Evolutionary conservation across 1,140 invertebrate species (phyloP), one percentile per base, ranked within the genome.

Genomic region (Drosophila persimilis): DNA sequence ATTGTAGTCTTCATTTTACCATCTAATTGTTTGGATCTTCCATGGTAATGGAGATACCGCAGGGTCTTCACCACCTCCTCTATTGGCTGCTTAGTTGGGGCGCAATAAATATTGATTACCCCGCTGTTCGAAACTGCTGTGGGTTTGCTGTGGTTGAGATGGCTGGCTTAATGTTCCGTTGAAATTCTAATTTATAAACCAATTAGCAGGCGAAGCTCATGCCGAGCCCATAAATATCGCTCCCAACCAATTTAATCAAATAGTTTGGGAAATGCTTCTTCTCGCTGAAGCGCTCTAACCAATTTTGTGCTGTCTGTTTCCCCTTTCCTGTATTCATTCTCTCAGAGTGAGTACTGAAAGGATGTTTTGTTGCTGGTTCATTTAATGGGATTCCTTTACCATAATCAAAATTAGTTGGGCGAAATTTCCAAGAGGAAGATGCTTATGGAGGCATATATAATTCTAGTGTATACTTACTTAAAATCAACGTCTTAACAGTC

Each of bases 161-260:
- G 74, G 55, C 71, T 74, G 74, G 66, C 72, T 77, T 77, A 77
- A 77, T 75, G 72, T 75, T 71, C 46, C 75, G 75, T 75, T 75
- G 72, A 77, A 77, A 77, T 71, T 75, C 75, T 77, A 77, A 77
- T 77, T 77, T 75, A 77, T 77, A 77, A 77, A 77, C 72, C 75
- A 77, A 77, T 77, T 77, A 77, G 75, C 75, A 77, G 60, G 29
- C 75, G 58, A 75, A 77, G 73, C 75, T 75, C 72, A 75, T 65
- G 66, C 57, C 44, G 45, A 47, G 61, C 20, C 66, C 75, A 77
- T 77, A 77, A 77, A 77, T 77, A 71, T 48, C 57, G 57, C 66
- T 65, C 53, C 52, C 72, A 75, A 61, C 75, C 66, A 77, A 77
- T 77, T 75, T 77, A 74, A 77, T 77, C 72, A 77, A 75, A 75